Conservation (phyloP, 2,888 invertebrate species). For the Athrips mouffetella region DNA sequence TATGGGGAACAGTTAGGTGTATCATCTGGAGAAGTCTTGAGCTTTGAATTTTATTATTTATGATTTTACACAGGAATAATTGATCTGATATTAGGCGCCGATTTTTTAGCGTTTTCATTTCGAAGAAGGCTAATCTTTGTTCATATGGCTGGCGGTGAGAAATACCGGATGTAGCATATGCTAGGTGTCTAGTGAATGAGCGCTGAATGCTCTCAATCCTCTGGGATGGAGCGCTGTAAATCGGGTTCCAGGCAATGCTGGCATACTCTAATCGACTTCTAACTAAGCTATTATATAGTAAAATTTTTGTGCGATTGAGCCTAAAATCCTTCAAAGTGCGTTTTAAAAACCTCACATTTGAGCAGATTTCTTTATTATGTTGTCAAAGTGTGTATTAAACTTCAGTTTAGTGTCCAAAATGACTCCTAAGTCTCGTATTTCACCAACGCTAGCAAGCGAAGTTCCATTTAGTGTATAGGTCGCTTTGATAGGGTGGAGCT, state of each 20-base stretch:
- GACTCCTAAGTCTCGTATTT: slow-evolving; percentile 14
- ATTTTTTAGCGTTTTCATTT: background rate
- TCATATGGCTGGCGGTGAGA: slow-evolving; percentile 8
- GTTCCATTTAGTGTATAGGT: slow-evolving; percentile 8
- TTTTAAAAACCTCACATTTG: slow-evolving; percentile 10
- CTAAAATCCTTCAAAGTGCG: slow-evolving; percentile 7
- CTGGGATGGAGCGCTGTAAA: slow-evolving; percentile 9
- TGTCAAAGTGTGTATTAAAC: slow-evolving; percentile 6
- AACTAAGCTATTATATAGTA: slow-evolving; percentile 14
- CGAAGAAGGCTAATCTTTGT: background rate
- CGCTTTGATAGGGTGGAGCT: slow-evolving; percentile 1
- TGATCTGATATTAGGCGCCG: too few relatives aligned
- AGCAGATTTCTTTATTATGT: slow-evolving; percentile 11
- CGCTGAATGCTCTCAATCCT: slow-evolving; percentile 16
- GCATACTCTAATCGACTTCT: slow-evolving; percentile 15
- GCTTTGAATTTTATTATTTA: too few relatives aligned
- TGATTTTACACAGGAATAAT: too few relatives aligned
- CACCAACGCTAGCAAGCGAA: background rate
- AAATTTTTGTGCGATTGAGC: slow-evolving; percentile 1
- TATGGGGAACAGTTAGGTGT: too few relatives aligned
- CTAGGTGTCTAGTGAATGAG: slow-evolving; percentile 13
- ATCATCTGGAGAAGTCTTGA: too few relatives aligned
- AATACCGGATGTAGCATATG: background rate
- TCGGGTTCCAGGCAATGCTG: slow-evolving; percentile 15
- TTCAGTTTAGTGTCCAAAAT: slow-evolving; percentile 8